A percentile compares a stretch with the other conserved stretches of the same genome.
These are phyloP conservation scores for Loriculus beryllinus DNA, from an alignment of 2,797 vertebrate species.

Conservation along the genomic window DNA sequence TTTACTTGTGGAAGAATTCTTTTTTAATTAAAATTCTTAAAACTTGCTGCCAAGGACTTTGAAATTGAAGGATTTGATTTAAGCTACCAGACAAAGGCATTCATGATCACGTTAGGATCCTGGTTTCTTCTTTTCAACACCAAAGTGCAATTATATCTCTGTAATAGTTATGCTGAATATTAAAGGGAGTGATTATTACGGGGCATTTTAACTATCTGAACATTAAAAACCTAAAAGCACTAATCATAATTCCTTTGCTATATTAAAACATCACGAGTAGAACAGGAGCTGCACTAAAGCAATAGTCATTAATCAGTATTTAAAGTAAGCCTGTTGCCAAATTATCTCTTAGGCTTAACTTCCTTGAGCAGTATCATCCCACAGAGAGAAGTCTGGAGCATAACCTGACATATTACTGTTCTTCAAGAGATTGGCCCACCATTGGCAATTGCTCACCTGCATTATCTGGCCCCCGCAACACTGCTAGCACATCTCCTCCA, in stretches of 20 bases:
- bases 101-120: conserved; percentile 10
- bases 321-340: conserved; percentile 52
- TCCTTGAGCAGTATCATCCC: conserved; percentile 46
- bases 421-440: neutral
- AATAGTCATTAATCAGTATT: conserved; percentile 54
- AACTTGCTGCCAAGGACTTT: conserved; percentile 26
- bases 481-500: neutral
- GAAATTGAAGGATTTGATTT: conserved; percentile 57
- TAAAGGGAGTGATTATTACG: conserved; percentile 46
- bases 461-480: neutral
- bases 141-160: conserved; percentile 26
- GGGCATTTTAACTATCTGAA: conserved; percentile 55
- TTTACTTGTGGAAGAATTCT: conserved; percentile 19
- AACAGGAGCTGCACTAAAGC: conserved; percentile 44
- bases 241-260: conserved; percentile 61
- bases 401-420: conserved; percentile 8
- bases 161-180: conserved; percentile 57
- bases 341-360: conserved; percentile 54
- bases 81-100: conserved; percentile 39
- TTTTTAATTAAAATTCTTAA: conserved; percentile 50
- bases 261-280: conserved; percentile 64
- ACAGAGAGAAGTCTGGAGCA: conserved; percentile 12
- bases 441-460: neutral
- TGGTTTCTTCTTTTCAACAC: conserved; percentile 33
- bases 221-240: conserved; percentile 56